Evolutionary conservation across 2,113 vertebrate genomes (phyloP), one percentile per base, ranked within the genome.

Genomic region (Bubalus kerabau): DNA sequence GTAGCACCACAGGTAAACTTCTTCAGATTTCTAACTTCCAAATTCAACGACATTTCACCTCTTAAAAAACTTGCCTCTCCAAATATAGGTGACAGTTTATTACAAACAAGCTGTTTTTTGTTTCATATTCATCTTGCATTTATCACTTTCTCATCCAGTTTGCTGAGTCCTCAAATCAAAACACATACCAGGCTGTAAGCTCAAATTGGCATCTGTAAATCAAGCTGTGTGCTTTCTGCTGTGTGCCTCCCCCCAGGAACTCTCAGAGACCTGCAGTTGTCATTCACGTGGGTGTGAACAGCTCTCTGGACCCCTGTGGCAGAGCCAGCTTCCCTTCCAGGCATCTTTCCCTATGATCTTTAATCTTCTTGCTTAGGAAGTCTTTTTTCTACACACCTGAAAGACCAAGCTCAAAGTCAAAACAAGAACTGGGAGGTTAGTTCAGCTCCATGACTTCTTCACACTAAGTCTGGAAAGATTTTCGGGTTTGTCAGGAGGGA

Each of bases 121-220:
- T 98, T 96, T 78, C 83, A 74, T 80, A 97, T 60, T 97, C 97
- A 98, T 97, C 59, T 13, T 50, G 95, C 86, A 94, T 62, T 71
- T 96, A 15, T 76, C 52, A 23, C 90, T 98, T 94, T 93, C 30
- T 76, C 40, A n/a, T 91, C 97, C 95, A 97, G 81, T 84, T 94
- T 95, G 43, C 26, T 82, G 80, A 97, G 0, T 97, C 21, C 89
- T 67, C 74, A 9, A 60, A 95, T 98, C 90, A 97, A 98, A 94
- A 84, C 50, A 97, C 57, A 95, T 94, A 23, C 32, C 43, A 94
- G 67, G 85, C 21, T 97, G 74, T 92, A 97, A 98, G 36, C 59
- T 96, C 85, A 91, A 95, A 98, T 26, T 32, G 97, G 60, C 57
- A 97, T 95, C 90, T 98, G 90, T 95, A 96, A 93, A 95, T 94